These are phyloP conservation scores for Ypsolopha sequella DNA, from an alignment of 2,888 invertebrate genomes.

Conservation along the genomic window DNA sequence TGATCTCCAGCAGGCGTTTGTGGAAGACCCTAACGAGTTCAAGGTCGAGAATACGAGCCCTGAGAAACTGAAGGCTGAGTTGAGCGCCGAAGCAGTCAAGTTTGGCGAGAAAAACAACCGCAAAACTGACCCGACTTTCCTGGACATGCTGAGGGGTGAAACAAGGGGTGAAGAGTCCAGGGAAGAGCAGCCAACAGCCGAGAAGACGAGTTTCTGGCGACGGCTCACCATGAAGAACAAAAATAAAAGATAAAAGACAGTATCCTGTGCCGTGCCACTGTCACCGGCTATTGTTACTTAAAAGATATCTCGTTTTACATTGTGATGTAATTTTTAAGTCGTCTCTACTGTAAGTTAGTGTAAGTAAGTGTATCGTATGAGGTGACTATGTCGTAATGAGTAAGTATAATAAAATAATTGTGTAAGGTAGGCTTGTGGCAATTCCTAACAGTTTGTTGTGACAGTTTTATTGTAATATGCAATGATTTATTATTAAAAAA, in stretches of 20 bases:
- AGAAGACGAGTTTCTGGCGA: slow-evolving; percentile 77
- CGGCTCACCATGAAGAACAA: slow-evolving; percentile 78
- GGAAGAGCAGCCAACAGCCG: slow-evolving; percentile 61
- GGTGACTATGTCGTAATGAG: slow-evolving; percentile 4
- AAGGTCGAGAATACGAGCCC: slow-evolving; percentile 77
- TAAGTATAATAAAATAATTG: slow-evolving; percentile 14
- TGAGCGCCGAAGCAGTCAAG: slow-evolving; percentile 76
- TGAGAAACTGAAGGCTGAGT: slow-evolving; percentile 76
- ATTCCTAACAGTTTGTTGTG: slow-evolving; percentile 53
- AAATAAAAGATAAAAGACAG: slow-evolving; percentile 72
- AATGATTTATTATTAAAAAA: slow-evolving; percentile 33
- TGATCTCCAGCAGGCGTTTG: slow-evolving; percentile 81
- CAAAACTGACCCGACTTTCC: slow-evolving; percentile 73
- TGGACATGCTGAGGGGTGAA: slow-evolving; percentile 77
- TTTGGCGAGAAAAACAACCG: slow-evolving; percentile 68
- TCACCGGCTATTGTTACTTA: slow-evolving; percentile 41
- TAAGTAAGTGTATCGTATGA: slow-evolving; percentile 19
- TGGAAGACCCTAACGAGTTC: slow-evolving; percentile 80
- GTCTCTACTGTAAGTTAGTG: slow-evolving; percentile 27
- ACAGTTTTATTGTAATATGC: slow-evolving; percentile 44
- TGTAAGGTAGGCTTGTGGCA: slow-evolving; percentile 51
- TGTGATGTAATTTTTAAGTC: slow-evolving; percentile 67
- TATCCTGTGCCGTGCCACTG: slow-evolving; percentile 16
- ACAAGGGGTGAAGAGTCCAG: slow-evolving; percentile 53
- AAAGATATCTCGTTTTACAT: slow-evolving; percentile 61